Conservation (phyloP, 2,888 invertebrate genomes). For the Acanthosepion esculentum region DNA sequence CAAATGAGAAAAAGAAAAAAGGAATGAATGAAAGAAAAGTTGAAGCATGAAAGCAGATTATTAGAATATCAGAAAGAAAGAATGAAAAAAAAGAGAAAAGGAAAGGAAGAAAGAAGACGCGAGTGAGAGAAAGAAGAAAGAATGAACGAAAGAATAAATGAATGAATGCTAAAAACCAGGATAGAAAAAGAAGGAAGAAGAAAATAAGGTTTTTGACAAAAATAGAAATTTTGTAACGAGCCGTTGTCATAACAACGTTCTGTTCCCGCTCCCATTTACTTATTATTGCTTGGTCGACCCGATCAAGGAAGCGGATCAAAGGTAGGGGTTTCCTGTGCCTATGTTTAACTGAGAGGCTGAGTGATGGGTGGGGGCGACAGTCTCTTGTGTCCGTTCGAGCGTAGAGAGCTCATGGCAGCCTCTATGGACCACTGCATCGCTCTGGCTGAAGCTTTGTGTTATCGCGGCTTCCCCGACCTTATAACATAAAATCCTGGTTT, state of each 20-base stretch:
- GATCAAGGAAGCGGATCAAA: conserved; percentile 12
- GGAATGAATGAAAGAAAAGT: no score
- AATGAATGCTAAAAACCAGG: background rate
- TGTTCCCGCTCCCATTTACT: background rate
- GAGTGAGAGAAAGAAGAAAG: background rate
- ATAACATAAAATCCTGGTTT: background rate
- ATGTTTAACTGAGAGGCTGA: background rate
- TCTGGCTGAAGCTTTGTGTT: background rate
- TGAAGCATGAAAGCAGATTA: rapidly evolving
- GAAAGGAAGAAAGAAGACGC: no score
- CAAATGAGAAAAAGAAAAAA: no score
- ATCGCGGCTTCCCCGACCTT: background rate
- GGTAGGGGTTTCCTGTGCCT: background rate
- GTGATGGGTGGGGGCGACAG: background rate
- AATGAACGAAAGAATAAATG: background rate
- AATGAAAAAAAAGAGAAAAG: background rate
- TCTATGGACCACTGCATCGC: background rate
- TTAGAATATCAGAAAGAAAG: no score
- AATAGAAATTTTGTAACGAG: background rate
- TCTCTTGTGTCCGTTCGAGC: background rate
- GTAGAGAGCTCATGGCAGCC: background rate
- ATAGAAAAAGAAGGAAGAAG: background rate
- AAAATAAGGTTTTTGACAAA: background rate
- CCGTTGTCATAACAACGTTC: background rate
- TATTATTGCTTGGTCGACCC: background rate